Conservation (phyloP, 2,888 invertebrate species). For the Caenorhabditis panamensis region DNA sequence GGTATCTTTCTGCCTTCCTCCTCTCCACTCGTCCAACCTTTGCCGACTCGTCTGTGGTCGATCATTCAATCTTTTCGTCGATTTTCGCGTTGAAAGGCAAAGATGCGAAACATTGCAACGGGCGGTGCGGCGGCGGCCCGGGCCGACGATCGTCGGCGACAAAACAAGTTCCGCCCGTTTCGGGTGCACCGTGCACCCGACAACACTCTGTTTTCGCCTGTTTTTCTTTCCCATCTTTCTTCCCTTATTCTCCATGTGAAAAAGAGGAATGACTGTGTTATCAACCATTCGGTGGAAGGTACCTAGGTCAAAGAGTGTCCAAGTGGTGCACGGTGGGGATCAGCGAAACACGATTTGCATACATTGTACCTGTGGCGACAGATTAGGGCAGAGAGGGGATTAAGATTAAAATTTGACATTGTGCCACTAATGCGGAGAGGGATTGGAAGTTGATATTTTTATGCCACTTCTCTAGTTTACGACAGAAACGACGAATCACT, state of each 20-base stretch:
- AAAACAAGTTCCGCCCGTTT: conserved; percentile 47
- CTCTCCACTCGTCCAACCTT: conserved; percentile 22
- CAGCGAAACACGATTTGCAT: conserved; percentile 50
- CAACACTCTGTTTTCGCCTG: conserved; percentile 21
- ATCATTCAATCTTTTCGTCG: conserved; percentile 29
- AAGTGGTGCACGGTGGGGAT: neutral
- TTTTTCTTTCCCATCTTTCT: conserved; percentile 26
- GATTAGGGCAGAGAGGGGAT: neutral
- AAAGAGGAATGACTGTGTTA: neutral
- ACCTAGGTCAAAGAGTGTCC: conserved; percentile 45
- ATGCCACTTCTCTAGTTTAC: too few relatives aligned
- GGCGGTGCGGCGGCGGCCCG: neutral
- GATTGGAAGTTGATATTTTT: too few relatives aligned
- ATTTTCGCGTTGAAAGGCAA: neutral
- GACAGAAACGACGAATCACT: too few relatives aligned
- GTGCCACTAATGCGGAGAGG: conserved; percentile 2
- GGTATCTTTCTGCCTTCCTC: neutral
- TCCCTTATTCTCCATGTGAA: neutral
- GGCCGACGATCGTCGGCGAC: too few relatives aligned
- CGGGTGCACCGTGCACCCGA: conserved; percentile 36
- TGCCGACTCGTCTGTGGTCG: conserved; percentile 28
- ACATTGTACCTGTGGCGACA: conserved; percentile 22
- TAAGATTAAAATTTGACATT: conserved; percentile 37
- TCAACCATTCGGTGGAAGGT: conserved; percentile 14
- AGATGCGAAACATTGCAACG: conserved; percentile 7